Base-by-base conservation (phyloP, 37 sponge, comb jelly and placozoan genomes). In the Halisarca cf. caerulea region DNA sequence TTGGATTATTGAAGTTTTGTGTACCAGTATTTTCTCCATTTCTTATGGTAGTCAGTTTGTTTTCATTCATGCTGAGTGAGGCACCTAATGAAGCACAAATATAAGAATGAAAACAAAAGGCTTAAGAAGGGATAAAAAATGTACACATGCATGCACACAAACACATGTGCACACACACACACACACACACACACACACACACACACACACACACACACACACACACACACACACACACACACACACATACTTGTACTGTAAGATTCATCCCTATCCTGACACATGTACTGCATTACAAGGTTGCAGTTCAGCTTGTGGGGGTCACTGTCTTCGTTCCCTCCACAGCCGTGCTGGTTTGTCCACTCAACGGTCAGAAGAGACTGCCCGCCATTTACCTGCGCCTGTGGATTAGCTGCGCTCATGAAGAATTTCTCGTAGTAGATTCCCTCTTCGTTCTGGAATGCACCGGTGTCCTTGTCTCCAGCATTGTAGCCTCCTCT, bases 321-420 rank as follows among this genome's bases (percentile, higher is more conserved):
- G 81, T 94, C 97, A 42, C 39, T 84, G 83, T 91, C 90, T 36
- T 96, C 97, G 80, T 92, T 88, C 0, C 97, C 97, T 0, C 99
- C 99, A 83, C 99, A 98, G 17, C 97, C 99, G 73, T 98, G 99
- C 89, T 98, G 99, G 80, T 96, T 98, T 40, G 99, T 98, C 99
- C 99, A 98, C 83, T 98, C 99, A 7, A 96, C 55, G 14, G 81
- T 59, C 54, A 96, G 83, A 5, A 30, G 11, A 58, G 88, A 81
- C 80, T 58, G 70, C 5, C 86, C 90, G 11, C 54, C 82, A 20
- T 23, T 66, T 4, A 34, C 30, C 43, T 77, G 84, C 2, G 17
- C 45, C 0, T 4, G 2, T 17, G 77, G 6, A 1, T 74, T 4
- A 7, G 64, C 68, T 0, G 43, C 45, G 77, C 77, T 74, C 77